Conservation (phyloP, 2,888 invertebrate genomes). For the Adelphocoris suturalis region DNA sequence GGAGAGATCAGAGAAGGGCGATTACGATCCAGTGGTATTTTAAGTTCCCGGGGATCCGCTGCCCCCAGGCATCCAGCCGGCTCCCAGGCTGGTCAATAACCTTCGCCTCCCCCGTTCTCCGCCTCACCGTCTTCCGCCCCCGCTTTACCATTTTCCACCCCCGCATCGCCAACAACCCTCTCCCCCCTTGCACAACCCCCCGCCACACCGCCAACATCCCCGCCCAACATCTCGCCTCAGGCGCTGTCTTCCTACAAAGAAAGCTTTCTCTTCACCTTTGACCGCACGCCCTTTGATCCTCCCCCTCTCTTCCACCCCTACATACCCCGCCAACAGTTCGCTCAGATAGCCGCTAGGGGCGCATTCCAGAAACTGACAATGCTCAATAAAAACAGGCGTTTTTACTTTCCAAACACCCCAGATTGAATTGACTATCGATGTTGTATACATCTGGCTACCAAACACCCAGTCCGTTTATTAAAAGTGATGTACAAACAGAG, state of each 20-base stretch:
- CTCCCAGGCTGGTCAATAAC: constrained; percentile 36
- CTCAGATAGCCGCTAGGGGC: not conserved
- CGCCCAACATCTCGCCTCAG: not conserved
- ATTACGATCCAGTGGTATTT: not conserved
- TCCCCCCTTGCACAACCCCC: not conserved
- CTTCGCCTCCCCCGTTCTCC: not conserved
- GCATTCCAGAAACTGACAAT: too few relatives aligned
- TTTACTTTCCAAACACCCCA: too few relatives aligned
- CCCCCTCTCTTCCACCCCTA: not conserved
- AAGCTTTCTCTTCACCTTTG: constrained; percentile 9
- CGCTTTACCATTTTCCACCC: too few relatives aligned
- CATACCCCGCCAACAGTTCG: not conserved
- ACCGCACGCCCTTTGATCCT: not conserved
- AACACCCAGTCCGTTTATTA: too few relatives aligned
- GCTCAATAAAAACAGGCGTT: too few relatives aligned
- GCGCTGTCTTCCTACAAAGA: not conserved
- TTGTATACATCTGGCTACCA: too few relatives aligned
- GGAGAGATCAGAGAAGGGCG: not conserved
- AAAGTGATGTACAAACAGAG: too few relatives aligned
- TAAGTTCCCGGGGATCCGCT: constrained; percentile 17
- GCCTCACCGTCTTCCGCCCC: too few relatives aligned
- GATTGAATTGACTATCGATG: too few relatives aligned
- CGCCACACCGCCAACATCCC: too few relatives aligned
- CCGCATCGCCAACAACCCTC: constrained; percentile 1
- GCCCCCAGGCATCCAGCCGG: constrained; percentile 36